Evolutionary conservation across 2,113 vertebrate genomes (phyloP).

Genomic region (Beaufortia kweichowensis): DNA sequence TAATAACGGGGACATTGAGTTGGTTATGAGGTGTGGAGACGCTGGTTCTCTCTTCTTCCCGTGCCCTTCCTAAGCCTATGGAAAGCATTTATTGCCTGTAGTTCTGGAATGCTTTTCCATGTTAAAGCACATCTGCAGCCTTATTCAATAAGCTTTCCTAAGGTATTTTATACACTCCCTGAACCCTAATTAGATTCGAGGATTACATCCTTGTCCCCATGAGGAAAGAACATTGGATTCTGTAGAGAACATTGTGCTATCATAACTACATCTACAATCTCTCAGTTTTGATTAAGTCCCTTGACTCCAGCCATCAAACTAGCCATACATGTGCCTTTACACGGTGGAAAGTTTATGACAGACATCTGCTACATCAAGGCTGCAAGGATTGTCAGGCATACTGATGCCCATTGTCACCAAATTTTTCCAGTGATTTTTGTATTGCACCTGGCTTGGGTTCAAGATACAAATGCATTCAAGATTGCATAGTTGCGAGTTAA

Average conservation of each 20-base stretch:
- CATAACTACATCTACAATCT: constrained; percentile 20
- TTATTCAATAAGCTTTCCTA: constrained; percentile 12
- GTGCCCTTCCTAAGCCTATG: neutral
- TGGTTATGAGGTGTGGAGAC: constrained; percentile 6
- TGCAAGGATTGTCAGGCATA: neutral
- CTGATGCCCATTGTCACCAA: constrained; percentile 19
- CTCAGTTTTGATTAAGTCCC: constrained; percentile 31
- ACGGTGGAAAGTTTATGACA: constrained; percentile 3
- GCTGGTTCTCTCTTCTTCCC: neutral
- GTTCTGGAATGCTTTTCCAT: constrained; percentile 31
- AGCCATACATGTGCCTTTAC: constrained; percentile 16
- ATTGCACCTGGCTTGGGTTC: neutral
- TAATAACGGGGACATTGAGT: constrained; percentile 14
- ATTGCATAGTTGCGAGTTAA: neutral
- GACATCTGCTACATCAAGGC: neutral
- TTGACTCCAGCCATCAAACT: constrained; percentile 6
- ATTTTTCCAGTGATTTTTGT: neutral
- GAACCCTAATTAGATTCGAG: constrained; percentile 26
- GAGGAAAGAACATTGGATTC: constrained; percentile 22
- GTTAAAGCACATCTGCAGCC: constrained; percentile 24
- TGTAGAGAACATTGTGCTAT: constrained; percentile 21
- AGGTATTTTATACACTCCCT: constrained; percentile 24
- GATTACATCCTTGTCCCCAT: neutral
- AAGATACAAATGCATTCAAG: constrained; percentile 11
- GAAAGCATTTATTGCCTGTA: constrained; percentile 35